These are phyloP conservation scores for Archips xylosteana DNA, from an alignment of 2,888 invertebrate species.

Conservation along the genomic window DNA sequence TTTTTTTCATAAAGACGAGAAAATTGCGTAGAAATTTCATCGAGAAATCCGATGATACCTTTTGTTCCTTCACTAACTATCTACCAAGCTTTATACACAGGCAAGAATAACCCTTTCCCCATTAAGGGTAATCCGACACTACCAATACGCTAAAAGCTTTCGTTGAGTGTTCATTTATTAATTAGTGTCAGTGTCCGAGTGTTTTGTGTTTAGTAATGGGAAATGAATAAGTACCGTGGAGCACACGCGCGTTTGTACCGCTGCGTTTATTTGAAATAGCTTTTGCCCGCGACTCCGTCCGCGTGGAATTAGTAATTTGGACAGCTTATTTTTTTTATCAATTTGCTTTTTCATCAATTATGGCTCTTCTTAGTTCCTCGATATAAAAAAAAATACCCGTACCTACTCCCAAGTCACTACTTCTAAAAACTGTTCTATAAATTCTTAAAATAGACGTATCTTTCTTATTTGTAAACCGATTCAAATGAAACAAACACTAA, in stretches of 20 bases:
- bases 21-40: neutral
- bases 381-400: no score
- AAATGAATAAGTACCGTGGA: conserved; percentile 48
- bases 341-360: no score
- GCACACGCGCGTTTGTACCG: conserved; percentile 44
- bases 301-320: no score
- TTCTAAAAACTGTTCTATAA: no score
- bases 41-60: conserved; percentile 37
- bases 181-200: conserved; percentile 58
- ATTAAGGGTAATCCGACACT: conserved; percentile 70
- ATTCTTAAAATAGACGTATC: no score
- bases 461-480: no score
- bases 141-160: conserved; percentile 62
- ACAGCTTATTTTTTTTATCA: no score
- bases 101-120: conserved; percentile 60
- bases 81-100: conserved; percentile 43
- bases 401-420: no score
- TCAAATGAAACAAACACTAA: no score
- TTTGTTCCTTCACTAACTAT: conserved; percentile 48
- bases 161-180: conserved; percentile 60
- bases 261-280: conserved; percentile 1
- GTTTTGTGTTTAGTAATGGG: conserved; percentile 49
- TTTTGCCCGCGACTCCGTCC: neutral
- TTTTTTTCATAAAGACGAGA: neutral
- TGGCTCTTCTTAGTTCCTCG: no score